phyloP scores from a whole-genome alignment of 2,113 vertebrate species.

The Mormoops blainvillei region DNA sequence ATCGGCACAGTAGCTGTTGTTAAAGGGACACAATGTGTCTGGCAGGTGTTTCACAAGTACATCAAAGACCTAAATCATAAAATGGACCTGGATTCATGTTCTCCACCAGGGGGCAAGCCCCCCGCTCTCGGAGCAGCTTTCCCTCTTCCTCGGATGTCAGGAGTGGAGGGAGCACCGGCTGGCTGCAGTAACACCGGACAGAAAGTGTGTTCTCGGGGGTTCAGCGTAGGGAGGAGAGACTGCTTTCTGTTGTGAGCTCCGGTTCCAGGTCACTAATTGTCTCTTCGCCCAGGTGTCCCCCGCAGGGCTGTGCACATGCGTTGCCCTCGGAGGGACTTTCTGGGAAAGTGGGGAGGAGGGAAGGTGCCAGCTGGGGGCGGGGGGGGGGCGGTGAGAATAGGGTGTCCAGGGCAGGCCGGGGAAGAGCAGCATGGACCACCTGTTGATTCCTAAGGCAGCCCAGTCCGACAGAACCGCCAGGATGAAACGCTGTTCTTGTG shows the following conservation, averaged over 20 bases:
- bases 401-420: rapidly evolving
- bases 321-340: not conserved
- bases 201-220: not conserved
- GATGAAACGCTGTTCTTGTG: rapidly evolving
- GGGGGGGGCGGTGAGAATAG: not conserved
- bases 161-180: too few relatives aligned
- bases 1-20: not conserved
- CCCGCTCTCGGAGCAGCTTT: not conserved
- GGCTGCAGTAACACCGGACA: not conserved
- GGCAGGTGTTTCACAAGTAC: not conserved
- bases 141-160: not conserved
- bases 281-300: not conserved
- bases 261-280: not conserved
- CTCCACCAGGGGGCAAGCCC: not conserved
- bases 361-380: not conserved
- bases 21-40: not conserved
- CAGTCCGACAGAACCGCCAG: not conserved
- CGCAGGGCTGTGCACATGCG: not conserved
- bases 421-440: rapidly evolving
- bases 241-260: not conserved
- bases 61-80: not conserved
- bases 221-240: too few relatives aligned
- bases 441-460: not conserved
- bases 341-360: not conserved
- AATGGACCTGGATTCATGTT: not conserved